Conservation (phyloP, 1,140 invertebrate species). For the Drosophila lowei region DNA sequence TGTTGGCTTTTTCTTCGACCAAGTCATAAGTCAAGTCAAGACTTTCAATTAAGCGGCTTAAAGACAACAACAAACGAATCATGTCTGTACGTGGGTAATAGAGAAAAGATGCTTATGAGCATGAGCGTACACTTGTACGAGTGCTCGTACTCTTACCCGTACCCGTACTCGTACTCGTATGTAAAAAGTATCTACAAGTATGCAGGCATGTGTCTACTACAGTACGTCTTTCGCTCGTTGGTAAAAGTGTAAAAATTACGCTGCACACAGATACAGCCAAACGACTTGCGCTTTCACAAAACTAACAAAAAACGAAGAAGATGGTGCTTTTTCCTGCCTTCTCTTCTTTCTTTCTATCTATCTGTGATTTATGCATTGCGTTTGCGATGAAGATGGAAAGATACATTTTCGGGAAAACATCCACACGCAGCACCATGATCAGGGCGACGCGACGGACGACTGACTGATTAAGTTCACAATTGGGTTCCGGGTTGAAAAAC, state of each 20-base stretch:
- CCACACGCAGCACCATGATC: conserved; percentile 16
- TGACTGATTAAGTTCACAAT: conserved; percentile 24
- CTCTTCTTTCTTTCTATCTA: conserved; percentile 30
- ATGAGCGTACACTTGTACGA: conserved; percentile 3
- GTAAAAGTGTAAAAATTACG: conserved; percentile 79
- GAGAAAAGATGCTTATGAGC: conserved; percentile 68
- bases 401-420: conserved; percentile 30
- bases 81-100: conserved; percentile 44
- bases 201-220: conserved; percentile 31
- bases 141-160: too few species aligned
- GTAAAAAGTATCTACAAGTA: conserved; percentile 43
- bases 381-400: conserved; percentile 31
- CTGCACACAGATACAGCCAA: conserved; percentile 34
- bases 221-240: conserved; percentile 38
- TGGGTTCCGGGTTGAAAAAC: conserved; percentile 69
- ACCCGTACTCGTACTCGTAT: conserved; percentile 26
- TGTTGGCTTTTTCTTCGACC: conserved; percentile 37
- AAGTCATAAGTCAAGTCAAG: conserved; percentile 79
- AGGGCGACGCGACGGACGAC: conserved; percentile 24
- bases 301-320: conserved; percentile 36
- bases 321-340: not conserved
- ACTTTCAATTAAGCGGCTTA: conserved; percentile 79
- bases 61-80: conserved; percentile 48
- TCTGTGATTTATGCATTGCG: conserved; percentile 56
- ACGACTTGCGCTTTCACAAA: conserved; percentile 77